Base-by-base conservation (phyloP, 2,797 vertebrate species). In the Galagoides demidoff region DNA sequence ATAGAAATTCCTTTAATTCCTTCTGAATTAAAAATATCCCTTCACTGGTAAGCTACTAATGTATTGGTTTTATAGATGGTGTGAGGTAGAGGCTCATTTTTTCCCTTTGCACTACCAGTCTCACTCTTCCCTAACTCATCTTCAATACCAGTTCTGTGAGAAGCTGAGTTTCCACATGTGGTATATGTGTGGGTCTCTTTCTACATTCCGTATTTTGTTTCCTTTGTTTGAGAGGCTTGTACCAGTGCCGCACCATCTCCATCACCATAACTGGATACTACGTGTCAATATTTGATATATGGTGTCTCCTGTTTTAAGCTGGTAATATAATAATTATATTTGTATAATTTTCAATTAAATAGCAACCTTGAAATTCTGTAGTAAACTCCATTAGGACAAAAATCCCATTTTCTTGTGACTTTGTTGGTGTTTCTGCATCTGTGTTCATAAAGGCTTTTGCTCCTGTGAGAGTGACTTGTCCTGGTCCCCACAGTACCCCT, bases 231-330 rank as follows among this genome's bases (percentile, higher is more conserved):
- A 55, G 39, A 25, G 2, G 45, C 55, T 17, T n/a, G 1, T 13
- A 37, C 45, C 64, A 20, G 4, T 8, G 3, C 7, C 10, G 19
- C 0, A 1, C 23, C 3, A 1, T 37, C 49, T 20, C 12, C 5
- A 37, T 39, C 29, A 2, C 59, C 22, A 2, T 17, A 52, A 19
- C 27, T 7, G 0, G 7, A 7, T 6, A 3, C 37, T 43, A n/a
- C n/a, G 27, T 43, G n/a, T 90, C 52, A 10, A 23, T n/a, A 29
- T 29, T 52, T 52, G 12, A 10, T 7, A 3, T 25, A 7, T 13
- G n/a, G 13, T 23, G 83, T 52, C 19, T n/a, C 84, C 84, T 91
- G 9, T 27, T 59, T 66, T 31, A 43, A 34, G 16, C 19, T 11
- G 55, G 34, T 73, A 43, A 61, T 49, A 25, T 52, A 45, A 70